A percentile compares a stretch with the other conserved stretches of the same genome.
Evolutionary conservation across 2,888 invertebrate genomes (phyloP).

Genomic region (Zonitis immaculata): DNA sequence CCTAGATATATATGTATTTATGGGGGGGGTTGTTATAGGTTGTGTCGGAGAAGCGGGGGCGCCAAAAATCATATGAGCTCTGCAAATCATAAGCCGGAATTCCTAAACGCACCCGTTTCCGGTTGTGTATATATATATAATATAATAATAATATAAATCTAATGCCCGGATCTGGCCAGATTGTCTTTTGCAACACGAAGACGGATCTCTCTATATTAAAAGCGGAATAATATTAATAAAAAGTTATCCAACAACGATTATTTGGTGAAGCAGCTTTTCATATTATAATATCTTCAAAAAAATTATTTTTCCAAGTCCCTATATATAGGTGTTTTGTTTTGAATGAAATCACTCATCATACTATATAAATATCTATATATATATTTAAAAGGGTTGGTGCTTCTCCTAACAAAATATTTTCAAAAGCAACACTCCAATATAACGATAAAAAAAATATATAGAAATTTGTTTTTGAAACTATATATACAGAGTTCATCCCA

Average conservation of each 20-base stretch:
- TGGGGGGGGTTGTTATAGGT: slow-evolving; percentile 7
- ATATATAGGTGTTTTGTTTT: background rate
- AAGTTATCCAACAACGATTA: too few relatives aligned
- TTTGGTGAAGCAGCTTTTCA: too few relatives aligned
- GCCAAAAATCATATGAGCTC: slow-evolving; percentile 45
- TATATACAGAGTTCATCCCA: too few relatives aligned
- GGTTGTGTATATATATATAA: slow-evolving; percentile 38
- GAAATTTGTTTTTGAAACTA: background rate
- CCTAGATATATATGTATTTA: too few relatives aligned
- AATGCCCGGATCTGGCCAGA: slow-evolving; percentile 45
- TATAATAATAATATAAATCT: too few relatives aligned
- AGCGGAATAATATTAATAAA: background rate
- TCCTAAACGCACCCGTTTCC: slow-evolving; percentile 56
- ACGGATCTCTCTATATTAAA: background rate
- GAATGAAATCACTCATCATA: background rate
- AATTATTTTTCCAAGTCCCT: background rate
- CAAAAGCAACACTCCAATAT: background rate
- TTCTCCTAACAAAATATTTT: background rate
- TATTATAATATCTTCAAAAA: too few relatives aligned
- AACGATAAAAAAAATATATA: background rate
- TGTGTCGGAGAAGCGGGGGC: slow-evolving; percentile 28
- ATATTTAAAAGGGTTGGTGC: background rate
- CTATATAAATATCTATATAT: background rate
- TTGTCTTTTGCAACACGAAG: slow-evolving; percentile 36
- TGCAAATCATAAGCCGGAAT: slow-evolving; percentile 61